phyloP scores from a whole-genome alignment of 2,797 vertebrate species.

The Poecilia picta region DNA sequence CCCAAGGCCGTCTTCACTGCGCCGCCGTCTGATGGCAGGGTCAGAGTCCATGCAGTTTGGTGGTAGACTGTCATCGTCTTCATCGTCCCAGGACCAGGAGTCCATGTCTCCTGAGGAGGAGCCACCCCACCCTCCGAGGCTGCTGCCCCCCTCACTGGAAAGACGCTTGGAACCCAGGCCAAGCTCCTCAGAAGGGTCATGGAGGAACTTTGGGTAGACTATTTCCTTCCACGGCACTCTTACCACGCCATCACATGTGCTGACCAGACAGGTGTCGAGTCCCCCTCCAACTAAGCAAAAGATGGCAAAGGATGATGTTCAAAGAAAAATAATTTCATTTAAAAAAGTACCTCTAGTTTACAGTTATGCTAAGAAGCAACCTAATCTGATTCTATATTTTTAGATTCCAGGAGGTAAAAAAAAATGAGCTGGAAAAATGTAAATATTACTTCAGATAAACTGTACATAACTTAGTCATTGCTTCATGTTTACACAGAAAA shows the following conservation, averaged over 20 bases:
- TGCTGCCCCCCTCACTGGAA: conserved; percentile 74
- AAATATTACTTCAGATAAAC: not conserved
- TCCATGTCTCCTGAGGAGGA: conserved; percentile 80
- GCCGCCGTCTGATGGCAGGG: conserved; percentile 59
- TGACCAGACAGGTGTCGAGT: conserved; percentile 89
- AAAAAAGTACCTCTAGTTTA: not conserved
- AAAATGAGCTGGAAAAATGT: not conserved
- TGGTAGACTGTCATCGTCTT: conserved; percentile 72
- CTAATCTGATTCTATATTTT: not conserved
- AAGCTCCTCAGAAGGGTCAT: conserved; percentile 81
- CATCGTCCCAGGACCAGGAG: conserved; percentile 84
- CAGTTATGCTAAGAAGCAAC: not conserved
- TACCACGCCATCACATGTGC: conserved; percentile 86
- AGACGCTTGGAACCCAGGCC: conserved; percentile 54
- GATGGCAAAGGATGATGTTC: not conserved
- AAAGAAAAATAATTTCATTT: not conserved
- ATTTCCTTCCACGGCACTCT: conserved; percentile 89
- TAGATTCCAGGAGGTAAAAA: not conserved
- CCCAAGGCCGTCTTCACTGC: conserved; percentile 74
- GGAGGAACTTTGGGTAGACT: conserved; percentile 91
- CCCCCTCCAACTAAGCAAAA: conserved; percentile 71
- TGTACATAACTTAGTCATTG: not conserved
- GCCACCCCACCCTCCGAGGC: conserved; percentile 73
- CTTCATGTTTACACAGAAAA: not conserved
- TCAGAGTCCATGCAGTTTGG: conserved; percentile 61